Evolutionary conservation across 2,113 vertebrate species (phyloP).

Genomic region (Brachypteracias leptosomus): DNA sequence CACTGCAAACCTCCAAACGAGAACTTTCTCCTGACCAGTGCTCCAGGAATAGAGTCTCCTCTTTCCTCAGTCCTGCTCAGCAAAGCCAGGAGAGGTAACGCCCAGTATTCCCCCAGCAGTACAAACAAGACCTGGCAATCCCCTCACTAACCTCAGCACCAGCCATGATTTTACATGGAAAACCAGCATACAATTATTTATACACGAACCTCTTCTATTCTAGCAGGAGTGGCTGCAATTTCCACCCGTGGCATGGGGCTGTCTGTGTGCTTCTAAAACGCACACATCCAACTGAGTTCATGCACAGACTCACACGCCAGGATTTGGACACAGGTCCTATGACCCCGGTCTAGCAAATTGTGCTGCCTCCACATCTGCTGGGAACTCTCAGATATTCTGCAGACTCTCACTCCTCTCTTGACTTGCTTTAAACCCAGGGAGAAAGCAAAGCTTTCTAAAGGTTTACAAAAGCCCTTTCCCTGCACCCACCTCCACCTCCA

Average conservation of each 20-base stretch:
- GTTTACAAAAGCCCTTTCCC: background rate
- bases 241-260: background rate
- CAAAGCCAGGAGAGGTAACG: background rate
- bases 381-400: background rate
- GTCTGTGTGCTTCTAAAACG: background rate
- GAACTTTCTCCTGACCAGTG: background rate
- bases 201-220: background rate
- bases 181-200: background rate
- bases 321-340: background rate
- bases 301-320: fast-evolving
- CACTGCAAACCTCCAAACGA: background rate
- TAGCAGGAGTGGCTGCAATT: background rate
- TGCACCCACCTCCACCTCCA: constrained; percentile 8
- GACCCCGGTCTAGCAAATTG: background rate
- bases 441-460: background rate
- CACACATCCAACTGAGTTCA: background rate
- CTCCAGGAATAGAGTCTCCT: background rate
- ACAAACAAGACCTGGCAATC: background rate
- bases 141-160: background rate
- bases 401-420: background rate
- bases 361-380: background rate
- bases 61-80: background rate
- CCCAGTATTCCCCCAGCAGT: background rate
- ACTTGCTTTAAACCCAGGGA: background rate
- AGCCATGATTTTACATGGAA: background rate